Evolutionary conservation across 2,113 vertebrate genomes (phyloP), one percentile per base, ranked within the genome.

Genomic region (Colaptes auratus): DNA sequence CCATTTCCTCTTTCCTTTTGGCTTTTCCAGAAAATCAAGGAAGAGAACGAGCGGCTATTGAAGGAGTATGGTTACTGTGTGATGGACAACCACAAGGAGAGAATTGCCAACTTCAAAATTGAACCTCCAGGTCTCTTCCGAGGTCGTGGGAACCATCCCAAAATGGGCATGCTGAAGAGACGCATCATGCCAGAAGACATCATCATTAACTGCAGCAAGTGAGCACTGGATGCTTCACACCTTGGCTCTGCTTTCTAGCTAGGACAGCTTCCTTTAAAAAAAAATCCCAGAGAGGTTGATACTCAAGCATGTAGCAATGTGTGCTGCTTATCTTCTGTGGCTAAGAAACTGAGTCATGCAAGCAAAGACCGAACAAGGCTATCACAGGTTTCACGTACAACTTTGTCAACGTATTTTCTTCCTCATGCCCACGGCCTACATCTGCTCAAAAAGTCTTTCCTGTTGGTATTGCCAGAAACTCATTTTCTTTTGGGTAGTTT

Each of bases 151-250:
- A 98, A 99, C 97, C 99, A 99, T 92, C 99, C 99, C 13, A 99
- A 99, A 93, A 99, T 99, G 99, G 99, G 99, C 89, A 99, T 99
- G 98, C 94, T 99, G 95, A 99, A 99, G 94, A 98, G 98, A 39
- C 98, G 99, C 92, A 99, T 99, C 92, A 98, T 98, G 97, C 99
- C 99, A 1, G 97, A 99, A 88, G 98, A 99, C 93, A 98, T 99
- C 96, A 99, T 99, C 95, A 99, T 99, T 78, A 99, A 99, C 97
- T 99, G 99, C 96, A 99, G 99, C 99, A 99, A 99, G 99, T 99
- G 96, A 97, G 98, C 89, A 46, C 33, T 25, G 66, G 18, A 7
- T 50, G 60, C 63, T 70, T 75, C 67, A 33, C 61, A 24, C 70
- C 53, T 50, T 46, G 56, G 6, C 59, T 86, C 61, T 53, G 70